Conservation (phyloP, 2,888 invertebrate genomes). For the Nemoura dubitans region DNA sequence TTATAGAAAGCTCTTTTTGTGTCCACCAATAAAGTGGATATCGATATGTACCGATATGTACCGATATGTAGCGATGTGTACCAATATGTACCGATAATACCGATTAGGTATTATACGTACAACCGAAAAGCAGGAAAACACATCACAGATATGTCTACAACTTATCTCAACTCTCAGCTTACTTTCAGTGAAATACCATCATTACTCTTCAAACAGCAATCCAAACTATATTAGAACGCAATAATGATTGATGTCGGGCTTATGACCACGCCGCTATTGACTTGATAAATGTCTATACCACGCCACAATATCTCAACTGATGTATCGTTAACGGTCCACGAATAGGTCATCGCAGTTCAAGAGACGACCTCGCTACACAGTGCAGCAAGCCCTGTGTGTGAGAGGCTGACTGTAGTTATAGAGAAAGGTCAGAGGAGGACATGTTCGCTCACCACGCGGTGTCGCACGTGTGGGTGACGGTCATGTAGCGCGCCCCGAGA, state of each 20-base stretch:
- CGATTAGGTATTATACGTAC: too few relatives aligned
- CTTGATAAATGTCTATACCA: background rate
- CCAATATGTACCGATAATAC: too few relatives aligned
- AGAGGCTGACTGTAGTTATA: background rate
- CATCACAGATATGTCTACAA: too few relatives aligned
- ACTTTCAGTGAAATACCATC: background rate
- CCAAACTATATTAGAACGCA: background rate
- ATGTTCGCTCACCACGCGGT: constrained; percentile 76
- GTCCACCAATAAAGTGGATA: too few relatives aligned
- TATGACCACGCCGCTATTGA: background rate
- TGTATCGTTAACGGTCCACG: background rate
- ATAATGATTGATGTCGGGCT: background rate
- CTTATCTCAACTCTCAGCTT: too few relatives aligned
- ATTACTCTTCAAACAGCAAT: background rate
- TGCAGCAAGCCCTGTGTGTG: background rate
- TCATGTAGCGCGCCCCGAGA: constrained; percentile 74
- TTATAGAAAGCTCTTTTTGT: too few relatives aligned
- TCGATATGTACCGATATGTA: too few relatives aligned
- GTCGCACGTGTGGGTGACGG: constrained; percentile 91
- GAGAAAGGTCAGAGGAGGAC: constrained; percentile 14
- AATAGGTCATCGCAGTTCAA: background rate
- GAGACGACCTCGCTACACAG: background rate
- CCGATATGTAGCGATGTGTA: too few relatives aligned
- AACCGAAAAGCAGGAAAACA: too few relatives aligned
- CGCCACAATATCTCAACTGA: background rate